These are phyloP conservation scores for Brachymystax lenok DNA, from an alignment of 2,797 vertebrate species.

Conservation along the genomic window DNA sequence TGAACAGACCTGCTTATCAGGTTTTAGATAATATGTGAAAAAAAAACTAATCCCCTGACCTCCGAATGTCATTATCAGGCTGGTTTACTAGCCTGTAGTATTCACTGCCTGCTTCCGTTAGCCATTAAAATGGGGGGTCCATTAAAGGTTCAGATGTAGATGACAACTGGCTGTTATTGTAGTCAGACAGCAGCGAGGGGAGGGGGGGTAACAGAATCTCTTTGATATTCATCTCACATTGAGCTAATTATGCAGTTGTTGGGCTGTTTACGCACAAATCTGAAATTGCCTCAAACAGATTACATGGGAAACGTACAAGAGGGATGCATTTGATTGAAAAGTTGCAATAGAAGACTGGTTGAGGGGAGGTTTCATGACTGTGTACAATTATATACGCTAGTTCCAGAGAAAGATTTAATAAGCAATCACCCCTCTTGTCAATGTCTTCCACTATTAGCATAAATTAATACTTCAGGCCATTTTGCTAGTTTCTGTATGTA, in stretches of 20 bases:
- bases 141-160: neutral
- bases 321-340: constrained; percentile 3
- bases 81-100: constrained; percentile 9
- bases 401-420: constrained; percentile 1
- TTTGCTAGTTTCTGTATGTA: constrained; percentile 15
- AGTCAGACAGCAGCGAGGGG: neutral
- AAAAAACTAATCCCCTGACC: constrained; percentile 17
- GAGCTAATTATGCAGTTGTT: neutral
- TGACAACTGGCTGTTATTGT: neutral
- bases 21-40: constrained; percentile 19
- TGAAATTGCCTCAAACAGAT: neutral
- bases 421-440: constrained; percentile 17
- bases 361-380: constrained; percentile 4
- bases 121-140: neutral
- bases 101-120: neutral
- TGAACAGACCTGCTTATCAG: constrained; percentile 21
- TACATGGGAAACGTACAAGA: neutral
- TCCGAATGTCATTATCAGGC: constrained; percentile 17
- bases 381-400: neutral
- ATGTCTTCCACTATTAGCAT: constrained; percentile 32
- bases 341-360: neutral
- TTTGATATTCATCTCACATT: neutral
- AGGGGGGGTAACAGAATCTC: neutral
- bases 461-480: constrained; percentile 13
- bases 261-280: neutral